Evolutionary conservation across 2,797 vertebrate genomes (phyloP).

Genomic region (Typhlichthys eigenmanni): DNA sequence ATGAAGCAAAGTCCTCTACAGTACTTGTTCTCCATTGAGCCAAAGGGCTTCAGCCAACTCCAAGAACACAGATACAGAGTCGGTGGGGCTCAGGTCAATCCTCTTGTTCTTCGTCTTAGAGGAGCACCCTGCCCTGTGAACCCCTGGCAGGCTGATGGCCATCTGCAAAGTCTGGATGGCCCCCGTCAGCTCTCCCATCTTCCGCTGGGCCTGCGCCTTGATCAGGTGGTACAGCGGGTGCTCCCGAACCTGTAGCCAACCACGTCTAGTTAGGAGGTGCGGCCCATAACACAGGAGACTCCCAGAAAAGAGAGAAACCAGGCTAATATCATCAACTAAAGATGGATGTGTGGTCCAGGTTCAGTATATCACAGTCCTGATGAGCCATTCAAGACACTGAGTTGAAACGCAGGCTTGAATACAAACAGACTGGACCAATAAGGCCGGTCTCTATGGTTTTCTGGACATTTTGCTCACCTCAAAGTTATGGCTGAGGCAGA

Average conservation of each 20-base stretch:
- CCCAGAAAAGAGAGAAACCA: not conserved
- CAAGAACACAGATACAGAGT: slow-evolving; percentile 90
- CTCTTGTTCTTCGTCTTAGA: slow-evolving; percentile 82
- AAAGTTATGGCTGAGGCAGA: slow-evolving; percentile 95
- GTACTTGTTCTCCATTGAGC: slow-evolving; percentile 91
- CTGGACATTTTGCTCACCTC: slow-evolving; percentile 78
- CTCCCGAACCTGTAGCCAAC: slow-evolving; percentile 83
- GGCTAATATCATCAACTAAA: not conserved
- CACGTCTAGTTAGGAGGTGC: slow-evolving; percentile 2
- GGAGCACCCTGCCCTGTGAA: slow-evolving; percentile 77
- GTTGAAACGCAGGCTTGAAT: not conserved
- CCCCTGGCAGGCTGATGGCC: slow-evolving; percentile 91
- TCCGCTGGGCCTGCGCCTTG: slow-evolving; percentile 91
- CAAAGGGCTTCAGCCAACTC: slow-evolving; percentile 90
- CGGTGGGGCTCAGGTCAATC: slow-evolving; percentile 80
- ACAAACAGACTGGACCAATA: not conserved
- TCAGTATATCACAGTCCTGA: not conserved
- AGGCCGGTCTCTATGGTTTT: not conserved
- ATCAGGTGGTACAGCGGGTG: slow-evolving; percentile 94
- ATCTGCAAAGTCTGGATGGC: slow-evolving; percentile 94
- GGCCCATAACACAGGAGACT: not conserved
- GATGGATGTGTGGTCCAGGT: not conserved
- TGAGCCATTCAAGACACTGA: not conserved
- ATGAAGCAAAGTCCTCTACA: not conserved
- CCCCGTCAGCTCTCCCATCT: slow-evolving; percentile 86